phyloP scores from a whole-genome alignment of 2,888 invertebrate genomes.

The Cosmia pyralina region DNA sequence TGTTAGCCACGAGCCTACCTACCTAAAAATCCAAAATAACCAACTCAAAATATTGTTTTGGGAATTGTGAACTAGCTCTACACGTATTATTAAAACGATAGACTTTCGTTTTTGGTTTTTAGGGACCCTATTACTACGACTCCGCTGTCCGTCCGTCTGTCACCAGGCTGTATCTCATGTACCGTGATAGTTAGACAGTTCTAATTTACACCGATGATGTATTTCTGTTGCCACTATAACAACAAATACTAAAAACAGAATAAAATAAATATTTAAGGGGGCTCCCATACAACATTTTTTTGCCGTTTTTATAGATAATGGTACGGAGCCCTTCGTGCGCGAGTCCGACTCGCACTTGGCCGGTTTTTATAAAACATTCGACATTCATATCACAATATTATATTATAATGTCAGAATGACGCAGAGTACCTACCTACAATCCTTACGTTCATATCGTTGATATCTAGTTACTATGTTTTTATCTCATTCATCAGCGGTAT shows the following conservation, averaged over 20 bases:
- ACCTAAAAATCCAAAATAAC: conserved; percentile 2
- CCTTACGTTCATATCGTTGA: conserved; percentile 24
- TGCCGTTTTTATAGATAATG: too few species aligned
- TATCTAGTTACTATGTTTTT: conserved; percentile 67
- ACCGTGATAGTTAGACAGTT: too few species aligned
- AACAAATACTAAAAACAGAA: too few species aligned
- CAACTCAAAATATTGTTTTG: background rate
- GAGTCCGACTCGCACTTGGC: too few species aligned
- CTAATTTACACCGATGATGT: too few species aligned
- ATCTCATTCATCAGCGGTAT: conserved; percentile 70
- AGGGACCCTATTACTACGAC: too few species aligned
- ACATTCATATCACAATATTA: background rate
- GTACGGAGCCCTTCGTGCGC: too few species aligned
- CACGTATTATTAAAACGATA: background rate
- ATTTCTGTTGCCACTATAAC: too few species aligned
- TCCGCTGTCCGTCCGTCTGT: too few species aligned
- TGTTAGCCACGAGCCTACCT: background rate
- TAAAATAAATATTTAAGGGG: too few species aligned
- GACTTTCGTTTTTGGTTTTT: background rate
- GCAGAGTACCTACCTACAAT: conserved; percentile 18
- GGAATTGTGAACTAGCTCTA: background rate
- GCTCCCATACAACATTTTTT: too few species aligned
- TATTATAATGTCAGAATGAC: conserved; percentile 9
- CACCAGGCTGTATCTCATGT: too few species aligned
- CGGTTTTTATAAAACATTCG: background rate